Evolutionary conservation across 1,140 invertebrate genomes (phyloP).

Genomic region (Eupristina koningsbergeri): DNA sequence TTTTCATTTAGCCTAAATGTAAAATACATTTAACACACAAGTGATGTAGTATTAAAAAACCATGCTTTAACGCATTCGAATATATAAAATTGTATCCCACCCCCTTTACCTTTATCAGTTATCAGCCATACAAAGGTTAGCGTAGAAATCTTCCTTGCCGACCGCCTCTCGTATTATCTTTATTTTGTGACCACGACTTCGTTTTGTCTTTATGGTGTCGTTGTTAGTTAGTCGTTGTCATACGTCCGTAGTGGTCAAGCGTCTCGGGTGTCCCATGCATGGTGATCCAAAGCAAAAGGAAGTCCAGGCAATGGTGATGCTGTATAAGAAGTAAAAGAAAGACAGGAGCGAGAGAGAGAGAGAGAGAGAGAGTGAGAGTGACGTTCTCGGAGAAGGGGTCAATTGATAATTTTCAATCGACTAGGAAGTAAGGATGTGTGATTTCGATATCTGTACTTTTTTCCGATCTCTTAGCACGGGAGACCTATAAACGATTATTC

Average conservation of each 20-base stretch:
- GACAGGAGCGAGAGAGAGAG: not conserved
- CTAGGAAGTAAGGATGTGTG: not conserved
- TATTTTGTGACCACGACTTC: not conserved
- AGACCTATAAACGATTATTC: constrained; percentile 1
- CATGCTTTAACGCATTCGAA: too few species aligned
- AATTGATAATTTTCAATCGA: not conserved
- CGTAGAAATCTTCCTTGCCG: constrained; percentile 11
- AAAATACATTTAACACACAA: too few species aligned
- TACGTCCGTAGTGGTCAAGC: not conserved
- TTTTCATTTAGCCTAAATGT: too few species aligned
- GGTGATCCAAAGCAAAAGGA: not conserved
- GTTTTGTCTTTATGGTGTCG: not conserved
- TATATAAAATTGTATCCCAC: too few species aligned
- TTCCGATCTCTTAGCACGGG: not conserved
- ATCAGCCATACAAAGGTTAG: not conserved
- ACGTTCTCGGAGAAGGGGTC: not conserved
- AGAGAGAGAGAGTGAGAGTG: not conserved
- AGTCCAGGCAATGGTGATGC: not conserved
- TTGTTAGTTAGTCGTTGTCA: not conserved
- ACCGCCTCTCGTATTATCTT: not conserved
- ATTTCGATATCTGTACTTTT: not conserved
- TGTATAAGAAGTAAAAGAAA: not conserved
- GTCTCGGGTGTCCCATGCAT: not conserved
- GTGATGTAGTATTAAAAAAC: too few species aligned
- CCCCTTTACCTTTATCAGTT: not conserved